phyloP scores from a whole-genome alignment of 2,113 vertebrate species.

The Equus quagga region DNA sequence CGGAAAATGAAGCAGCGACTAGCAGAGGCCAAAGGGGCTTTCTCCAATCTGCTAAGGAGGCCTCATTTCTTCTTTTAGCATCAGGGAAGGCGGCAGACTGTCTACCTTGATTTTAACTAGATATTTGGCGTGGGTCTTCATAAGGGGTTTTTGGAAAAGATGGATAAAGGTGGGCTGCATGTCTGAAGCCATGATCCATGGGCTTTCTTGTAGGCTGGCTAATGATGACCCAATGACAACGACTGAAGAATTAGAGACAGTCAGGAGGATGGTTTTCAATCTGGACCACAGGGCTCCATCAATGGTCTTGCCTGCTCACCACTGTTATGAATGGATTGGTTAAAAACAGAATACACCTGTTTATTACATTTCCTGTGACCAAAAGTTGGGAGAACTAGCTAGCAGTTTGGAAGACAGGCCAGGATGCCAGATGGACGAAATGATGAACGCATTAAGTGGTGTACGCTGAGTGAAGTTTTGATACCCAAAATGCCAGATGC shows the following conservation, averaged over 20 bases:
- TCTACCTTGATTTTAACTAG: background rate
- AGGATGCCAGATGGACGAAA: background rate
- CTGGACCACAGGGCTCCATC: background rate
- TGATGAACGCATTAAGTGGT: background rate
- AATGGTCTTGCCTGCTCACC: background rate
- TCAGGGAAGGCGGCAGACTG: background rate
- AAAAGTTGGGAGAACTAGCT: too few species aligned
- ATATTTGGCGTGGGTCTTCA: background rate
- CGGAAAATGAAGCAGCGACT: background rate
- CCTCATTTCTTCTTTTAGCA: background rate
- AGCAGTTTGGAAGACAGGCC: background rate
- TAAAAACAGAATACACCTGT: background rate
- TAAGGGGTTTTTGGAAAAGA: background rate
- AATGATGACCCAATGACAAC: background rate
- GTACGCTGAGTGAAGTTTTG: background rate
- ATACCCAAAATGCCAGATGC: background rate
- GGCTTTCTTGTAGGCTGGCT: background rate
- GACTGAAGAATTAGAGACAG: background rate
- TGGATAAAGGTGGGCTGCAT: too few species aligned
- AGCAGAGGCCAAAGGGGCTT: background rate
- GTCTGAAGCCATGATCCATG: background rate
- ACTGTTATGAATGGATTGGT: background rate
- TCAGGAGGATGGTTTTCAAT: background rate
- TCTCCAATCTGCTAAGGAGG: background rate
- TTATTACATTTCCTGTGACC: background rate